Percentiles rank a stretch among this genome's conserved stretches.
These are phyloP conservation scores for Eonycteris spelaea DNA, from an alignment of 2,113 vertebrate genomes.

Conservation along the genomic window DNA sequence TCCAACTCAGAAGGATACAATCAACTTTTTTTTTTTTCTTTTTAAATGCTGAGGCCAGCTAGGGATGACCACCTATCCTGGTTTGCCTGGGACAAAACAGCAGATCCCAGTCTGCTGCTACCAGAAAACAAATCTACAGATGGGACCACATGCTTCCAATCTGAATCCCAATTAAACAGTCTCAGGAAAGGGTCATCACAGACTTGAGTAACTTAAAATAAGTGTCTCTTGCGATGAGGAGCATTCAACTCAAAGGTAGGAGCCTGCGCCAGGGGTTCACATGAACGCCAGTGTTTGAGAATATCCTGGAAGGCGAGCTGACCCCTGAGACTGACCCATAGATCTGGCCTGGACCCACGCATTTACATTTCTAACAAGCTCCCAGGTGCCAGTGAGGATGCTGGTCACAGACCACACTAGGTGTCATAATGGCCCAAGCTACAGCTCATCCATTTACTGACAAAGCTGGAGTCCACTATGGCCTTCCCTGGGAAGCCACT, in stretches of 20 bases:
- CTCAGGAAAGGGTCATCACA: neutral
- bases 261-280: neutral
- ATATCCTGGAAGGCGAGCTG: neutral
- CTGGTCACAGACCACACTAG: neutral
- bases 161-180: neutral
- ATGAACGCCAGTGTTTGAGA: accelerated
- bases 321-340: neutral
- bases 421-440: neutral
- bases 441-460: neutral
- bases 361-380: neutral
- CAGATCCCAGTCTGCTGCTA: neutral
- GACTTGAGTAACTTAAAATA: neutral
- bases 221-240: neutral
- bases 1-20: neutral
- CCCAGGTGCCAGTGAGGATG: neutral
- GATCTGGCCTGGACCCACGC: neutral
- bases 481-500: neutral
- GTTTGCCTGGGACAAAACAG: neutral
- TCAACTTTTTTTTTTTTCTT: neutral
- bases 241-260: neutral
- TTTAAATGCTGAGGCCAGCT: neutral
- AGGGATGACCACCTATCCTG: neutral
- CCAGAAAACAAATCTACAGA: neutral
- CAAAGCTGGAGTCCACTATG: neutral
- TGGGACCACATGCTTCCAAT: neutral